Percentiles rank a stretch among this genome's conserved stretches.
phyloP scores from a whole-genome alignment of 2,797 vertebrate genomes.

The Stomatorhinus walkeri region DNA sequence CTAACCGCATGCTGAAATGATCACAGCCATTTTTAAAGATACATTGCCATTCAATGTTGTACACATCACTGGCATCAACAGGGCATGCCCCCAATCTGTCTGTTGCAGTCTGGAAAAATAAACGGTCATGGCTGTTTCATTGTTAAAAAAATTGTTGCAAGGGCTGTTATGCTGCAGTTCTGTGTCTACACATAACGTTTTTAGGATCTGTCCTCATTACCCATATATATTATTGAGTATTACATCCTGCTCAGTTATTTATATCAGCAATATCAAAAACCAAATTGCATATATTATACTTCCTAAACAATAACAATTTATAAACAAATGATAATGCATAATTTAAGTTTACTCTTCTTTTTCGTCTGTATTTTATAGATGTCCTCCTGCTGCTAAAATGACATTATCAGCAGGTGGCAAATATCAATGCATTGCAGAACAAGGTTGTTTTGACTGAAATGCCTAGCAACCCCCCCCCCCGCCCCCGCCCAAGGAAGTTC shows the following conservation, averaged over 20 bases:
- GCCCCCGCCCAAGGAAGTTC: neutral
- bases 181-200: neutral
- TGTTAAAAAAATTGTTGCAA: neutral
- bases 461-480: neutral
- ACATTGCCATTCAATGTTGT: neutral
- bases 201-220: neutral
- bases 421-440: neutral
- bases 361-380: neutral
- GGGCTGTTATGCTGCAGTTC: neutral
- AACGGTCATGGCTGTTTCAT: neutral
- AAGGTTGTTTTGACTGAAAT: neutral
- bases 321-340: neutral
- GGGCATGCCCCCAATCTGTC: slow-evolving; percentile 5
- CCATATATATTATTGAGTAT: neutral
- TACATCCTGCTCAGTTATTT: neutral
- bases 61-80: neutral
- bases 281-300: neutral
- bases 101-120: neutral
- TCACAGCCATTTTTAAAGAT: neutral
- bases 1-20: neutral
- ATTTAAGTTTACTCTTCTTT: neutral
- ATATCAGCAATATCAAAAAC: neutral
- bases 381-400: neutral
- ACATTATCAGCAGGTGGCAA: neutral
- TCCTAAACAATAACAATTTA: neutral